A percentile compares a stretch with the other conserved stretches of the same genome.
These are phyloP conservation scores for Coleophora deauratella DNA, from an alignment of 2,888 invertebrate species.

Conservation along the genomic window DNA sequence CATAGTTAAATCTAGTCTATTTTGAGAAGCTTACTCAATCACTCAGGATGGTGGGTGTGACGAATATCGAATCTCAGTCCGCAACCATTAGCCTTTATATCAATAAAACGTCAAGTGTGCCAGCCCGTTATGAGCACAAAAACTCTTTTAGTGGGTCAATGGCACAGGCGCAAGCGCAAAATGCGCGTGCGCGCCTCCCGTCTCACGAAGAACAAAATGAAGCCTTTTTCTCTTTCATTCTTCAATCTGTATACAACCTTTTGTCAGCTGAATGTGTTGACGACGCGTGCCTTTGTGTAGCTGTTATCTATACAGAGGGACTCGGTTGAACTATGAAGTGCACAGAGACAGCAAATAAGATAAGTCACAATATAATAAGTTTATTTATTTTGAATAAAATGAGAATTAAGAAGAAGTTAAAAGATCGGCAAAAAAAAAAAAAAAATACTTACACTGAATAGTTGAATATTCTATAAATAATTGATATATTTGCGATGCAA, in stretches of 20 bases:
- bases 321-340: no score
- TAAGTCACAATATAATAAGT: no score
- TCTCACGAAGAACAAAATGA: conserved; percentile 21
- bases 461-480: no score
- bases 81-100: conserved; percentile 53
- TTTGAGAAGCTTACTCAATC: no score
- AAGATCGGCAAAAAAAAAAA: no score
- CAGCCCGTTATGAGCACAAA: conserved; percentile 66
- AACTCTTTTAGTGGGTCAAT: conserved; percentile 66
- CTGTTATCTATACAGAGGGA: no score
- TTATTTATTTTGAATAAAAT: no score
- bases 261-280: no score
- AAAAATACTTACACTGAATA: no score
- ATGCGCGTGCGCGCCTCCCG: conserved; percentile 27
- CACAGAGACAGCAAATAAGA: no score
- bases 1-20: neutral
- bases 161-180: conserved; percentile 36
- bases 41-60: conserved; percentile 13
- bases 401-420: no score
- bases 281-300: neutral
- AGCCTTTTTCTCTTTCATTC: conserved; percentile 22
- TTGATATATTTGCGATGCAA: no score
- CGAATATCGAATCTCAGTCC: conserved; percentile 28
- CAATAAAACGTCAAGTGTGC: conserved; percentile 64
- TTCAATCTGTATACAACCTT: neutral